Conservation (phyloP, 1,140 invertebrate genomes). For the Dermatophagoides farinae region DNA sequence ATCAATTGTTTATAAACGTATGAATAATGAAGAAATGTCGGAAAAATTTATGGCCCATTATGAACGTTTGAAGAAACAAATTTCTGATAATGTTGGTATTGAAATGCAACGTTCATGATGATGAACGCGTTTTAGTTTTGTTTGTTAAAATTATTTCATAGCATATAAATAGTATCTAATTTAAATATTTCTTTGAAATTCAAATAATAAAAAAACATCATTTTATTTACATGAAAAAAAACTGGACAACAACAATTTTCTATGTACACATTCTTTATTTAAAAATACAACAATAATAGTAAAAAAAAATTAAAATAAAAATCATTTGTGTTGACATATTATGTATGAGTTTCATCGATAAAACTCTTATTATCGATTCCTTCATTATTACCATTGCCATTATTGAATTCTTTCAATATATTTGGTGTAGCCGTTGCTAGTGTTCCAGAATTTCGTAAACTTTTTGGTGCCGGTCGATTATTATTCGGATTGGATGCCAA, state of each 20-base stretch:
- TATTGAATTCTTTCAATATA: background rate
- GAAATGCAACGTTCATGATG: conserved; percentile 9
- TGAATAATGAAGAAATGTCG: conserved; percentile 46
- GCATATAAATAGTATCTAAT: background rate
- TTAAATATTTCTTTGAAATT: background rate
- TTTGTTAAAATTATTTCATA: too few relatives aligned
- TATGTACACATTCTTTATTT: conserved; percentile 96
- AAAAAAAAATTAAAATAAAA: background rate
- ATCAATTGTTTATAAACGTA: conserved; percentile 47
- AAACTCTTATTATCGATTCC: conserved; percentile 15
- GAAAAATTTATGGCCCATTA: conserved; percentile 47
- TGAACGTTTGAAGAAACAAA: conserved; percentile 41
- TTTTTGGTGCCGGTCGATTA: background rate
- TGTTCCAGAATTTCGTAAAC: conserved; percentile 5
- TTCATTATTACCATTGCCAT: background rate
- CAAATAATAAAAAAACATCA: too few relatives aligned
- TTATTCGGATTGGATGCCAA: background rate
- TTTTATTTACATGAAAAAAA: too few relatives aligned
- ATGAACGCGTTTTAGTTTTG: too few relatives aligned
- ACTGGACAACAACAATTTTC: conserved; percentile 25
- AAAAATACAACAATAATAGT: conserved; percentile 32
- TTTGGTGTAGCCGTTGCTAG: background rate
- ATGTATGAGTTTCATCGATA: conserved; percentile 15
- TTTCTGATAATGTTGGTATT: conserved; percentile 27
- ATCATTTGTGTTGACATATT: background rate